Evolutionary conservation across 2,888 invertebrate genomes (phyloP).

Genomic region (Bruchidius siliquastri): DNA sequence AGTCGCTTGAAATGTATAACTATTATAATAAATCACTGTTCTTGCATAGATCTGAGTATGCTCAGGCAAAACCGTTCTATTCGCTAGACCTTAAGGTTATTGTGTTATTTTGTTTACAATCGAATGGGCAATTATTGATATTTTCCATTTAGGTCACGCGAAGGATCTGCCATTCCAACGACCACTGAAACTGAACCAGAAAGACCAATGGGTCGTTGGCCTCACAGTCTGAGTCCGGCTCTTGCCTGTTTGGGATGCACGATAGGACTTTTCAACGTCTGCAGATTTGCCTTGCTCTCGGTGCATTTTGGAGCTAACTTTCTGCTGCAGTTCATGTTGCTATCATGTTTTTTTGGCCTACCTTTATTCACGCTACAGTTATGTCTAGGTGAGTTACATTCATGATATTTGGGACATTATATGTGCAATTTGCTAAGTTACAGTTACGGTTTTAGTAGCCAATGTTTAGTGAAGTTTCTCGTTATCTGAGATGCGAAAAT

Average conservation of each 20-base stretch:
- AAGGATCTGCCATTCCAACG: constrained; percentile 21
- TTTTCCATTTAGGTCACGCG: background rate
- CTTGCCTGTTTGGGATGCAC: constrained; percentile 82
- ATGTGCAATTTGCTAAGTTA: too few species aligned
- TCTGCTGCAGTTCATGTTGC: constrained; percentile 79
- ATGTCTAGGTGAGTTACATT: constrained; percentile 54
- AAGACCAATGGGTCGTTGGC: constrained; percentile 61
- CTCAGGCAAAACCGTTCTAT: too few species aligned
- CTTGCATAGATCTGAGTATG: too few species aligned
- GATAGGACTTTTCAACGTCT: constrained; percentile 82
- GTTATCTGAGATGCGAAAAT: too few species aligned
- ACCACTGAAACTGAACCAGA: constrained; percentile 52
- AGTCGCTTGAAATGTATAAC: too few species aligned
- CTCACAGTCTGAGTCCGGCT: constrained; percentile 69
- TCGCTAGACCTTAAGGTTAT: too few species aligned
- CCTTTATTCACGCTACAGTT: constrained; percentile 81
- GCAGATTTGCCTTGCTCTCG: constrained; percentile 69
- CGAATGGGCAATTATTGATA: too few species aligned
- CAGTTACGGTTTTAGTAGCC: too few species aligned
- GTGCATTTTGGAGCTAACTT: constrained; percentile 86
- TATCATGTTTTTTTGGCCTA: constrained; percentile 66
- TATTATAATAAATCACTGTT: too few species aligned
- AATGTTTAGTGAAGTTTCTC: too few species aligned
- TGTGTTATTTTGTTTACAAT: too few species aligned
- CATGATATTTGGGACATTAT: too few species aligned